Conservation (phyloP, 2,113 vertebrate species). For the Parus major region DNA sequence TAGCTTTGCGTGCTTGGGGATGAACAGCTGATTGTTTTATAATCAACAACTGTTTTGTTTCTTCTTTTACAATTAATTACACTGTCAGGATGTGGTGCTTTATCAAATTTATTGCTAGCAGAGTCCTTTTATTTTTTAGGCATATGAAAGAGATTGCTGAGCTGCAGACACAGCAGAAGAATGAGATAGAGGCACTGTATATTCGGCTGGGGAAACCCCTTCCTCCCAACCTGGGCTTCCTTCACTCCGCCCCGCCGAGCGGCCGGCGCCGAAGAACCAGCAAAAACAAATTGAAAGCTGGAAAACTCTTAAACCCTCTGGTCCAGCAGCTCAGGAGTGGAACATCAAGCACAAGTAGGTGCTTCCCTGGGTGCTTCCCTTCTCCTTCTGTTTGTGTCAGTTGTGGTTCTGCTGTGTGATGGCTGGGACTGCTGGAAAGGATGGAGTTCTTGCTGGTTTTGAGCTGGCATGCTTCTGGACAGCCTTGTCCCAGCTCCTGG, state of each 20-base stretch:
- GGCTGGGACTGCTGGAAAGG: background rate
- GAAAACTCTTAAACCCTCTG: conserved; percentile 92
- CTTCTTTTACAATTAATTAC: background rate
- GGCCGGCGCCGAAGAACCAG: conserved; percentile 85
- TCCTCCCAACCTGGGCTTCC: conserved; percentile 85
- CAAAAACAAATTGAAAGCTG: conserved; percentile 91
- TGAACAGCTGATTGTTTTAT: background rate
- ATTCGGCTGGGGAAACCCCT: conserved; percentile 86
- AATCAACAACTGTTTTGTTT: background rate
- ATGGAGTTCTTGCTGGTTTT: background rate
- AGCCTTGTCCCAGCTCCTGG: background rate
- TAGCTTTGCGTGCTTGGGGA: background rate
- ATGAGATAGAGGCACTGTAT: conserved; percentile 93
- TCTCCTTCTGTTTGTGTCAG: fast-evolving
- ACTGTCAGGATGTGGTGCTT: background rate
- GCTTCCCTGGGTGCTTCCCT: background rate
- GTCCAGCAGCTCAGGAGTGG: conserved; percentile 93
- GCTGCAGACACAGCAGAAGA: conserved; percentile 92
- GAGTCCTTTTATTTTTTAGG: conserved; percentile 60
- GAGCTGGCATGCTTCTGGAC: background rate
- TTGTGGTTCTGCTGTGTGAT: background rate
- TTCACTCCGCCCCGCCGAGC: conserved; percentile 84
- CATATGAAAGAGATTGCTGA: conserved; percentile 96
- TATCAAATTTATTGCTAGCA: background rate
- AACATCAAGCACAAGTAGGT: conserved; percentile 84